Evolutionary conservation across 2,113 vertebrate species (phyloP).

Genomic region (Esox niger): DNA sequence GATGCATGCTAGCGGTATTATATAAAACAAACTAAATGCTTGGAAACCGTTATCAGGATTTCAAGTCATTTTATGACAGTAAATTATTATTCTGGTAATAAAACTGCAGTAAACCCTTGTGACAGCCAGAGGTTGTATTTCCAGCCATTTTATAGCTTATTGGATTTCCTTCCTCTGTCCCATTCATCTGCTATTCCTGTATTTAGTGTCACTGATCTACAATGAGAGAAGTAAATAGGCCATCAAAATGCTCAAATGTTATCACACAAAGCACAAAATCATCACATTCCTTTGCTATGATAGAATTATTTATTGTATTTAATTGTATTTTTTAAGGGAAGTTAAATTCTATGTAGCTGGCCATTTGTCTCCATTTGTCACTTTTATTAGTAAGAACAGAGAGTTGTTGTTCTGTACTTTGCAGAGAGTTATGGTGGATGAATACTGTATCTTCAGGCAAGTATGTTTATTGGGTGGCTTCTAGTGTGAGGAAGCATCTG

Average conservation of each 20-base stretch:
- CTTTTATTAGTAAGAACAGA: slow-evolving; percentile 50
- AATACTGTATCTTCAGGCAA: slow-evolving; percentile 41
- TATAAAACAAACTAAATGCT: slow-evolving; percentile 13
- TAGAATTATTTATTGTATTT: background rate
- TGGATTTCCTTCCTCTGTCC: slow-evolving; percentile 48
- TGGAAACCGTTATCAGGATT: slow-evolving; percentile 21
- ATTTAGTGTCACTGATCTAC: slow-evolving; percentile 65
- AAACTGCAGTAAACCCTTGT: slow-evolving; percentile 45
- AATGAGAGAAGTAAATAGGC: slow-evolving; percentile 51
- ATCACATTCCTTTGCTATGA: slow-evolving; percentile 42
- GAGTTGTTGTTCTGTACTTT: slow-evolving; percentile 43
- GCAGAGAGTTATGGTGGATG: slow-evolving; percentile 25
- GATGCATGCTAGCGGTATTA: slow-evolving; percentile 13
- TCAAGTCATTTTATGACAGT: slow-evolving; percentile 35
- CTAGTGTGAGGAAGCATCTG: slow-evolving; percentile 42
- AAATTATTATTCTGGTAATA: slow-evolving; percentile 33
- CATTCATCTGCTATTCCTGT: slow-evolving; percentile 49
- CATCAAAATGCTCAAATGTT: slow-evolving; percentile 57
- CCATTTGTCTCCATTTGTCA: slow-evolving; percentile 55
- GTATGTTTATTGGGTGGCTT: slow-evolving; percentile 48
- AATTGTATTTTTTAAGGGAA: background rate
- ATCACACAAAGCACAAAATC: slow-evolving; percentile 44
- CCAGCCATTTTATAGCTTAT: slow-evolving; percentile 50
- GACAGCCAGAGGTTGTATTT: slow-evolving; percentile 49
- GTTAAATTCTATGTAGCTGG: slow-evolving; percentile 37